These are phyloP conservation scores for Pseudococcus viburni DNA, from an alignment of 2,888 invertebrate species.

Conservation along the genomic window DNA sequence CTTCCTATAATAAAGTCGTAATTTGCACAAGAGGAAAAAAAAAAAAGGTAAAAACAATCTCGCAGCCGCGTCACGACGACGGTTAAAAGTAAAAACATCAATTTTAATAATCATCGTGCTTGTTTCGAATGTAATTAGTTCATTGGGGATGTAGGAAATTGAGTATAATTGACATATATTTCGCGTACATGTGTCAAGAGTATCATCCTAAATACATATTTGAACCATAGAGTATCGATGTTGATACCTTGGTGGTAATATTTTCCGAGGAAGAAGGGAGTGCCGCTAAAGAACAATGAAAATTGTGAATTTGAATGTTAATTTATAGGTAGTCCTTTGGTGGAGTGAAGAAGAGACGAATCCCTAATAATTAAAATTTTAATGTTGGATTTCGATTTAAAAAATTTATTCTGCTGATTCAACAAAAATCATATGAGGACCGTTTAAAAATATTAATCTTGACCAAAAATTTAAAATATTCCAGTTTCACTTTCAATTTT, in stretches of 20 bases:
- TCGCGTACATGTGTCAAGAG: background rate
- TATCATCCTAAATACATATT: background rate
- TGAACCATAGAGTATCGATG: background rate
- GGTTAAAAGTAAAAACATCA: background rate
- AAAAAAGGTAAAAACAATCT: background rate
- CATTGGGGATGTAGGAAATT: background rate
- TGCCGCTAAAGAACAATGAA: no score
- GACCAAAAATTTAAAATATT: no score
- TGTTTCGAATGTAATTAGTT: background rate
- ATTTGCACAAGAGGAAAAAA: background rate
- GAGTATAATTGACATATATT: background rate
- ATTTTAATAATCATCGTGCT: background rate
- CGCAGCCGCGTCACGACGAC: background rate
- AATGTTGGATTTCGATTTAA: no score
- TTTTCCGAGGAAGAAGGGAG: background rate
- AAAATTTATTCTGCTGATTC: no score
- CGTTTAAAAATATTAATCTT: no score
- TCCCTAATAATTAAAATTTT: no score
- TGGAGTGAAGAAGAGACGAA: no score
- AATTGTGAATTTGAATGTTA: no score
- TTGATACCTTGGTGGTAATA: background rate
- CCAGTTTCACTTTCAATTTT: no score
- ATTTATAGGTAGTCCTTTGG: no score
- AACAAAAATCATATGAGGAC: no score
- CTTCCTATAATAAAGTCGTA: background rate